These are phyloP conservation scores for Tapera naevia DNA, from an alignment of 2,797 vertebrate genomes.

Conservation along the genomic window DNA sequence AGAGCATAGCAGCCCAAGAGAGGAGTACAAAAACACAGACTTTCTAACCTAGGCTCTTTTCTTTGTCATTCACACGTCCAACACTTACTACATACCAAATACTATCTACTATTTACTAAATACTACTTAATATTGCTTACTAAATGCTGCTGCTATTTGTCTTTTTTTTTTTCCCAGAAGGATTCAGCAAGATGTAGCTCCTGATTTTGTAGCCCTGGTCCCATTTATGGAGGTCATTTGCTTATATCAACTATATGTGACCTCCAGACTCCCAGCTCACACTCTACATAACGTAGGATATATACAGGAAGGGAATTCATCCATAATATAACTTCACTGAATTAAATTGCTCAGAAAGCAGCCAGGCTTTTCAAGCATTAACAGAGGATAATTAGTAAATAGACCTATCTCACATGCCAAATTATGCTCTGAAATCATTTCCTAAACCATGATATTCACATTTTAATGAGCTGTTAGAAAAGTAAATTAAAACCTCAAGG, in stretches of 20 bases:
- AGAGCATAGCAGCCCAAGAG: not conserved
- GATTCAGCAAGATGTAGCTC: not conserved
- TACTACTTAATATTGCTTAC: not conserved
- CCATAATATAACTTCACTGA: not conserved
- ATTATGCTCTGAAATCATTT: not conserved
- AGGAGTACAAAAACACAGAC: not conserved
- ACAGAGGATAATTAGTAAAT: not conserved
- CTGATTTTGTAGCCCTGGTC: not conserved
- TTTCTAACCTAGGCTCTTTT: not conserved
- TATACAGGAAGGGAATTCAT: not conserved
- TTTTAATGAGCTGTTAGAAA: constrained; percentile 24
- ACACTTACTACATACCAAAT: not conserved
- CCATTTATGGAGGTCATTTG: not conserved
- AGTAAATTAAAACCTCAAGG: constrained; percentile 26
- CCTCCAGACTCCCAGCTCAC: not conserved
- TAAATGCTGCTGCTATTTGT: not conserved
- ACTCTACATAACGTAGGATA: not conserved
- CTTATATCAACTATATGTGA: not conserved
- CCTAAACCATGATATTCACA: not conserved
- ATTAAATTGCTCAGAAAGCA: not conserved
- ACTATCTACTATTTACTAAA: not conserved
- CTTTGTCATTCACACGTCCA: not conserved
- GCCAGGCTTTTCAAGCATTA: not conserved
- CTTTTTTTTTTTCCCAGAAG: not conserved
- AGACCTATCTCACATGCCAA: not conserved